A percentile compares a stretch with the other conserved stretches of the same genome.
Conservation (phyloP, 2,888 invertebrate genomes). For the Hydrotaea diabolus region DNA sequence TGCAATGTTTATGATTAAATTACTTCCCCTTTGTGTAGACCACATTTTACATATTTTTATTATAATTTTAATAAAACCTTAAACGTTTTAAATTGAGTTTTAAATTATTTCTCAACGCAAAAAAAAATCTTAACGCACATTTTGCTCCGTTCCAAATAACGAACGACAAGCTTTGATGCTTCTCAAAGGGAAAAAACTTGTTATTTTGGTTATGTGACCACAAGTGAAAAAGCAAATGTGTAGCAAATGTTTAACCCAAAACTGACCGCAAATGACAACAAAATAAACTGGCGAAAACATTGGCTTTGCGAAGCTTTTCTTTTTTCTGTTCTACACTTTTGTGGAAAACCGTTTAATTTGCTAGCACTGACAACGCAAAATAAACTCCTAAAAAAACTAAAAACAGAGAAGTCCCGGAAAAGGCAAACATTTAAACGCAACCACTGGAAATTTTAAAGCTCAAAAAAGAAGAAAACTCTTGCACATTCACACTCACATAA, state of each 20-base stretch:
- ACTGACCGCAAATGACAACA: conserved; percentile 65
- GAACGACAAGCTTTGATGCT: conserved; percentile 36
- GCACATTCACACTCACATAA: not conserved
- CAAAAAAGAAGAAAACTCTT: not conserved
- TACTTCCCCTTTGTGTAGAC: no score
- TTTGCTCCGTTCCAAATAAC: not conserved
- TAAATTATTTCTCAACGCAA: no score
- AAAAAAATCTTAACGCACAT: no score
- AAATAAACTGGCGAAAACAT: conserved; percentile 32
- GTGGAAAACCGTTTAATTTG: conserved; percentile 26
- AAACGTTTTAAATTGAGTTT: conserved; percentile 20
- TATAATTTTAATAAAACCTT: no score
- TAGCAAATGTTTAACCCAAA: conserved; percentile 56
- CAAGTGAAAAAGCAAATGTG: conserved; percentile 7
- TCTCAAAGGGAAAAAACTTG: conserved; percentile 45
- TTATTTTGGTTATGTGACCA: not conserved
- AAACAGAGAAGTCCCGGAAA: not conserved
- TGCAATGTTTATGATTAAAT: no score
- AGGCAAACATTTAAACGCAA: conserved; percentile 43
- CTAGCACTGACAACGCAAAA: not conserved
- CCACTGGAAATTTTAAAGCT: conserved; percentile 26
- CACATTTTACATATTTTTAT: no score
- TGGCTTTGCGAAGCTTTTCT: conserved; percentile 25
- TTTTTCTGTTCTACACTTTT: no score
- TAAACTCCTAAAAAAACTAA: conserved; percentile 14